These are phyloP conservation scores for Alviniconcha marisindica DNA, from an alignment of 1,140 invertebrate genomes.

Conservation along the genomic window DNA sequence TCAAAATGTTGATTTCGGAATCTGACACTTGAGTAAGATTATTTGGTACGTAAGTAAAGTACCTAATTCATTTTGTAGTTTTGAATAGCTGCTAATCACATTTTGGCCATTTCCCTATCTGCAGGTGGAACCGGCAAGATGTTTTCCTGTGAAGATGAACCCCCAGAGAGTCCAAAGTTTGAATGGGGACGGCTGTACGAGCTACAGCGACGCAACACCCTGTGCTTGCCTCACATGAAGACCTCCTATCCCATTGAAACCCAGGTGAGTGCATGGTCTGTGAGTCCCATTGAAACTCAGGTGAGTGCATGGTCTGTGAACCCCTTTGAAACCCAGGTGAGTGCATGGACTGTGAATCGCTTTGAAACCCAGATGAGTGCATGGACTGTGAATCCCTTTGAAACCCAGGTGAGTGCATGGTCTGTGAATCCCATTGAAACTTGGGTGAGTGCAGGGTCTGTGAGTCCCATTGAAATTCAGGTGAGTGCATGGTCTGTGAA, in stretches of 20 bases:
- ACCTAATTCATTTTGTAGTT: too few species aligned
- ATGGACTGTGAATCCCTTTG: too few species aligned
- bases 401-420: too few species aligned
- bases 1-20: too few species aligned
- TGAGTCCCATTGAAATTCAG: too few species aligned
- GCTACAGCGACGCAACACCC: conserved; percentile 88
- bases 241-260: conserved; percentile 92
- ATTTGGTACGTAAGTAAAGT: too few species aligned
- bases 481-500: too few species aligned
- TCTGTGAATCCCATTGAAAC: too few species aligned
- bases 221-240: conserved; percentile 91
- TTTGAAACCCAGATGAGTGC: conserved; percentile 83
- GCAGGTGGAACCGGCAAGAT: conserved; percentile 58
- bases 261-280: conserved; percentile 73
- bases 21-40: too few species aligned
- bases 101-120: neutral
- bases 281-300: conserved; percentile 89
- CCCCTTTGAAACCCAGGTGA: conserved; percentile 85
- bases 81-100: too few species aligned
- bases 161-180: conserved; percentile 48
- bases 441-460: too few species aligned
- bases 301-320: conserved; percentile 3
- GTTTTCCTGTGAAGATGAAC: conserved; percentile 66
- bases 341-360: conserved; percentile 77
- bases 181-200: conserved; percentile 82